These are phyloP conservation scores for Galbula dea DNA, from an alignment of 2,113 vertebrate genomes.

Conservation along the genomic window DNA sequence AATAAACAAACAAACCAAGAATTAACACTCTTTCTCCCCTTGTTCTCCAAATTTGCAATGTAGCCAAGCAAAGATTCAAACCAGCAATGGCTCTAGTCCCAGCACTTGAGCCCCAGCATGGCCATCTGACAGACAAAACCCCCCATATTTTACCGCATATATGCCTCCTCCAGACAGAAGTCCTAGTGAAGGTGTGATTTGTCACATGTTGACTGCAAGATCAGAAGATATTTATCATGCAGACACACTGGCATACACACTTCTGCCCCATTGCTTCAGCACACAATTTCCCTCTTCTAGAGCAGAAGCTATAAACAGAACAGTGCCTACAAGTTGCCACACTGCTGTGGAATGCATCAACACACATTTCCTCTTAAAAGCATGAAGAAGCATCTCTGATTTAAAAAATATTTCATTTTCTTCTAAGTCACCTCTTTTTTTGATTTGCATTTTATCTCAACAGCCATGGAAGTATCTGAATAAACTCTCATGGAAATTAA, in stretches of 20 bases:
- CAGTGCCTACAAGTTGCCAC: neutral
- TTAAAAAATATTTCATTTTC: neutral
- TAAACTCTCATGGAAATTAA: neutral
- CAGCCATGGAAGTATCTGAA: neutral
- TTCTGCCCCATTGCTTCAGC: neutral
- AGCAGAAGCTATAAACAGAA: neutral
- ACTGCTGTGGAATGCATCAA: neutral
- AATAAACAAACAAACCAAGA: neutral
- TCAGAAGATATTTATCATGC: neutral
- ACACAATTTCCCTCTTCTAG: neutral
- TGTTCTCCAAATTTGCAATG: neutral
- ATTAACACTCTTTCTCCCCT: neutral
- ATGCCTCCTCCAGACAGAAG: neutral
- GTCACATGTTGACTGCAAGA: neutral
- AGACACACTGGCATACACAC: neutral
- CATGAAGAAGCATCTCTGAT: neutral
- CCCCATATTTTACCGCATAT: neutral
- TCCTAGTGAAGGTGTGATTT: neutral
- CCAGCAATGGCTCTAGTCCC: neutral
- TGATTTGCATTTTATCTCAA: neutral
- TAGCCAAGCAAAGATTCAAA: neutral
- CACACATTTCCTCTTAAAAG: neutral
- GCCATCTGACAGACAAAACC: neutral
- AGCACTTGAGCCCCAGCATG: neutral
- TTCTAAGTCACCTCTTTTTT: neutral